Evolutionary conservation across 2,797 vertebrate species (phyloP).

Genomic region (Cetoscarus ocellatus): DNA sequence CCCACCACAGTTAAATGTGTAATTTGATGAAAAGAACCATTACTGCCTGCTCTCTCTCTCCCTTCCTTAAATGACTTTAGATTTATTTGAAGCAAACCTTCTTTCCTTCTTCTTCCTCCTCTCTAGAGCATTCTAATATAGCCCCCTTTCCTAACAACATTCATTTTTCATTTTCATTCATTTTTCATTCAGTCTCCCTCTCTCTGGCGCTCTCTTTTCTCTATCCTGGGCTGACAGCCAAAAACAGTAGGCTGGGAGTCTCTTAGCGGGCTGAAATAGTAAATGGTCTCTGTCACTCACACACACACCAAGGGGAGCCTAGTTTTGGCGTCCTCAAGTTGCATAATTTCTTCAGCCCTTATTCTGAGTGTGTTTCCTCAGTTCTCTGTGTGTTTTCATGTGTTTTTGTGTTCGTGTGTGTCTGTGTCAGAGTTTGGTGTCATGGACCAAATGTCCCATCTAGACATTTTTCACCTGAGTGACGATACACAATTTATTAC

Average conservation of each 20-base stretch:
- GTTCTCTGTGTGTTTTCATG: neutral
- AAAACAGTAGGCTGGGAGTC: conserved; percentile 71
- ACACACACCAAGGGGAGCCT: conserved; percentile 34
- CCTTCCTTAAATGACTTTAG: conserved; percentile 43
- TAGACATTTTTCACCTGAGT: too few species aligned
- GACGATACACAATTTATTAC: too few species aligned
- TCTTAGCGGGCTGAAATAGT: conserved; percentile 66
- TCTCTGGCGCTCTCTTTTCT: conserved; percentile 51
- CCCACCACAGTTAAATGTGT: conserved; percentile 22
- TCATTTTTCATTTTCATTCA: conserved; percentile 81
- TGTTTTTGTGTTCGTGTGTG: conserved; percentile 5
- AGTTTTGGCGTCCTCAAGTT: conserved; percentile 57
- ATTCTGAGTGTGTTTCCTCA: conserved; percentile 7
- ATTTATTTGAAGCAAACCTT: conserved; percentile 29
- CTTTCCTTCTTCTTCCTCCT: neutral
- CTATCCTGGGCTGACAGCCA: conserved; percentile 71
- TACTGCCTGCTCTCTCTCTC: conserved; percentile 15
- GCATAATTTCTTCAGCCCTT: conserved; percentile 55
- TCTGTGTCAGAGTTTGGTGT: neutral
- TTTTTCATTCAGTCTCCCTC: conserved; percentile 76
- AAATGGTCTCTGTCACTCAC: conserved; percentile 55
- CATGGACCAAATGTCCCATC: neutral
- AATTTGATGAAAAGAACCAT: conserved; percentile 29
- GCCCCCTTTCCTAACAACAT: conserved; percentile 71
- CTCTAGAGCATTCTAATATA: conserved; percentile 50